Conservation (phyloP, 37 sponge, comb jelly and placozoan genomes). For the Corticium candelabrum region DNA sequence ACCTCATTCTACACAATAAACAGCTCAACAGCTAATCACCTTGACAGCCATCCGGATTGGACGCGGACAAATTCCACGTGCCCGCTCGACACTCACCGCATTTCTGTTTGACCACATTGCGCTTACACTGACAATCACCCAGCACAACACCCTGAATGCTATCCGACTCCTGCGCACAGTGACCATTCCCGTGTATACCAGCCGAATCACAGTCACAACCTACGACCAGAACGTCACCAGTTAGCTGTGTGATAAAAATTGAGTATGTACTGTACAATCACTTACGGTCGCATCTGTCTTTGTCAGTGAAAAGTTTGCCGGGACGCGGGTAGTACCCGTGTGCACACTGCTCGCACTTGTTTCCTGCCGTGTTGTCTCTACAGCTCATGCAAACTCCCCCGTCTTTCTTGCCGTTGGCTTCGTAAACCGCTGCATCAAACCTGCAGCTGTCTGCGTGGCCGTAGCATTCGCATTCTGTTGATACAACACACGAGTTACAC, state of each 20-base stretch:
- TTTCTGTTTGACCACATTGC: not conserved
- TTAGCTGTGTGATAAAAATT: not conserved
- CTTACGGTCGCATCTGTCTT: constrained; percentile 44
- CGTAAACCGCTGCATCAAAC: constrained; percentile 7
- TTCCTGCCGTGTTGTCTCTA: constrained; percentile 38
- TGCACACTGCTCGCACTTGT: constrained; percentile 38
- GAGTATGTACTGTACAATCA: not conserved
- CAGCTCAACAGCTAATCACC: too few species aligned
- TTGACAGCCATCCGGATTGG: constrained; percentile 48
- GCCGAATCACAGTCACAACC: not conserved
- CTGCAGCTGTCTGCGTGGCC: constrained; percentile 54
- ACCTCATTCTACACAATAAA: too few species aligned
- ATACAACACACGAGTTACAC: not conserved
- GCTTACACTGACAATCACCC: not conserved
- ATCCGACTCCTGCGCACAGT: not conserved
- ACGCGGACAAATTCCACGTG: constrained; percentile 40
- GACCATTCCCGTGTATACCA: not conserved
- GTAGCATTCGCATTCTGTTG: constrained; percentile 50
- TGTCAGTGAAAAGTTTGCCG: constrained; percentile 29
- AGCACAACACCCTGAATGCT: not conserved
- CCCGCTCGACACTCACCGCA: constrained; percentile 31
- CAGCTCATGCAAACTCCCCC: constrained; percentile 53
- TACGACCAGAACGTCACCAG: not conserved
- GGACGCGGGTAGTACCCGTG: constrained; percentile 40
- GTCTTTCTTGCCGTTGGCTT: constrained; percentile 33